Evolutionary conservation across 1,140 invertebrate species (phyloP), one percentile per base, ranked within the genome.

Genomic region (Drosophila orena): DNA sequence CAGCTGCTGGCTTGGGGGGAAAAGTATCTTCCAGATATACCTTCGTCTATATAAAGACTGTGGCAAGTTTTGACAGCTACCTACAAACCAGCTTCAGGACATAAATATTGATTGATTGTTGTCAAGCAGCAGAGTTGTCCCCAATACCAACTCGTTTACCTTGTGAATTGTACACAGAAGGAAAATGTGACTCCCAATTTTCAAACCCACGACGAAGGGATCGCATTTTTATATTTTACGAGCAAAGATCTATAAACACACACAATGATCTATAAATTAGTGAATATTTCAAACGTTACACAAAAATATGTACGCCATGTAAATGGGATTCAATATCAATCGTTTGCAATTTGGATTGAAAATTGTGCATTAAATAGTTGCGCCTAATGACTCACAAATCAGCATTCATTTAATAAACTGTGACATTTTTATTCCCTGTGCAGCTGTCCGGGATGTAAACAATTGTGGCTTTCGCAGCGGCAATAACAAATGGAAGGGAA

Each of bases 41-140:
- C 58, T 40, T 34, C 30, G 62, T 40, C 56, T 55, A 55, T 44
- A 52, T 42, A 54, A 46, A 52, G 37, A 60, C 47, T 60, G 35
- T 50, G 54, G 27, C 40, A 52, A 74, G 42, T 77, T 75, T 59
- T 70, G 74, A 86, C 78, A 78, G 78, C 55, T 47, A 78, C 74
- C 69, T 78, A 64, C 57, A 79, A 81, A 60, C 59, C 69, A 40
- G 83, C 83, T 64, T 47, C 44, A 79, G 75, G 71, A 77, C 79
- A 88, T 79, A 88, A 88, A 88, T 88, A 89, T 89, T 88, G 83
- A 88, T 88, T 83, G 83, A 88, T 88, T 88, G 83, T 89, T 84
- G 84, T 88, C 84, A 88, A 65, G 70, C 76, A 58, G 65, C 60
- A 43, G 57, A 57, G 30, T n/a, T 55, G 38, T 42, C 20, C 11